Conservation (phyloP, 1,140 invertebrate genomes). For the Drosophila sp. region DNA sequence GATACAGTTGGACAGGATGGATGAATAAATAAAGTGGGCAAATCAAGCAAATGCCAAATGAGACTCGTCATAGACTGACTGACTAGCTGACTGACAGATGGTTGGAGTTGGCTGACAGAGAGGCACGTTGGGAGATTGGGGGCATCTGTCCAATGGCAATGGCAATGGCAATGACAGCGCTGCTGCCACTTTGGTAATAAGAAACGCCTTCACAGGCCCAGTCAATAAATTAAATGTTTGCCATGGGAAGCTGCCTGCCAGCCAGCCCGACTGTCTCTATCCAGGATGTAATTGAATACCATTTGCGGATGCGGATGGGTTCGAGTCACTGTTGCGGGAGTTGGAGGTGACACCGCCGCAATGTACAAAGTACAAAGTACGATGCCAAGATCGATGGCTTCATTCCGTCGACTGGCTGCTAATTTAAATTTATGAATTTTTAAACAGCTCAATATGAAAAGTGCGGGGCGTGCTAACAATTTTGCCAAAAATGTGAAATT, state of each 20-base stretch:
- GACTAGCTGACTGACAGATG: slow-evolving; percentile 49
- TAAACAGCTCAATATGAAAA: slow-evolving; percentile 72
- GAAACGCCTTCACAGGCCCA: slow-evolving; percentile 40
- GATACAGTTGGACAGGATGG: slow-evolving; percentile 41
- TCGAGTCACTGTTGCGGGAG: background rate
- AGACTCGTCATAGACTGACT: slow-evolving; percentile 69
- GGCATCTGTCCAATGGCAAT: background rate
- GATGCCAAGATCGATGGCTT: slow-evolving; percentile 55
- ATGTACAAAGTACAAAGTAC: background rate
- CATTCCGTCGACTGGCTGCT: slow-evolving; percentile 33
- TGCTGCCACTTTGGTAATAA: slow-evolving; percentile 49
- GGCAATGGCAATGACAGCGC: slow-evolving; percentile 51
- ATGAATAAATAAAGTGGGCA: slow-evolving; percentile 82
- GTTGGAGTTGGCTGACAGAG: background rate
- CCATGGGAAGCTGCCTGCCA: slow-evolving; percentile 14
- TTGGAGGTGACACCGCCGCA: slow-evolving; percentile 23
- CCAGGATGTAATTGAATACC: slow-evolving; percentile 42
- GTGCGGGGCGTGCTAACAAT: slow-evolving; percentile 7
- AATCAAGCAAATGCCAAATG: slow-evolving; percentile 81
- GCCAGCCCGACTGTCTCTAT: slow-evolving; percentile 11
- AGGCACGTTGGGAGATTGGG: background rate
- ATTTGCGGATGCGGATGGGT: slow-evolving; percentile 32
- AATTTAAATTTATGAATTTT: slow-evolving; percentile 83
- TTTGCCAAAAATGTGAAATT: slow-evolving; percentile 13
- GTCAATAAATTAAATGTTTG: slow-evolving; percentile 60